Evolutionary conservation across 1,140 invertebrate genomes (phyloP).

Genomic region (Pinna nobilis): DNA sequence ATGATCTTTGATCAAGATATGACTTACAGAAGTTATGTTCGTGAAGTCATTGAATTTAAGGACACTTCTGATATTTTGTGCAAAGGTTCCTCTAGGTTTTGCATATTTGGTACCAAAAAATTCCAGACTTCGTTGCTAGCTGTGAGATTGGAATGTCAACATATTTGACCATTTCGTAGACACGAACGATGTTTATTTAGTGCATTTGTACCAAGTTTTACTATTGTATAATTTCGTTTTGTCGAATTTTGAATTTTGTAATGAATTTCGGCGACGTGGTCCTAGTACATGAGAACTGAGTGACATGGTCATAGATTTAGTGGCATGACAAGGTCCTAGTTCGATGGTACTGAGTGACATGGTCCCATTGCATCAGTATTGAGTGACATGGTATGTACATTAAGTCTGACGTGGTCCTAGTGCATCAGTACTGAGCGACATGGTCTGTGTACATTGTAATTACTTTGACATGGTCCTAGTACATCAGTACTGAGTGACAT

Average conservation of each 20-base stretch:
- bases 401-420: not conserved
- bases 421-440: not conserved
- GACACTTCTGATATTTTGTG: not conserved
- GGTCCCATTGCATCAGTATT: not conserved
- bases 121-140: not conserved
- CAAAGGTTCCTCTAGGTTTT: no score
- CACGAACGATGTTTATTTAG: no score
- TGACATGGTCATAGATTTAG: no score
- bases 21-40: not conserved
- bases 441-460: not conserved
- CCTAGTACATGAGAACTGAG: no score
- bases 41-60: not conserved
- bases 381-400: slow-evolving; percentile 4
- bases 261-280: no score
- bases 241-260: no score
- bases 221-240: no score
- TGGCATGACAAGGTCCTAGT: no score
- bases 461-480: slow-evolving; percentile 2
- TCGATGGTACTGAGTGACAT: no score
- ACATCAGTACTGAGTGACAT: slow-evolving; percentile 2
- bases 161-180: no score
- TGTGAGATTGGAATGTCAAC: not conserved
- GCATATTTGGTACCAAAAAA: not conserved
- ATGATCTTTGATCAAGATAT: slow-evolving; percentile 2
- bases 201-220: no score